Evolutionary conservation across 2,797 vertebrate genomes (phyloP), one percentile per base, ranked within the genome.

Genomic region (Cryptoblepharus egeriae): DNA sequence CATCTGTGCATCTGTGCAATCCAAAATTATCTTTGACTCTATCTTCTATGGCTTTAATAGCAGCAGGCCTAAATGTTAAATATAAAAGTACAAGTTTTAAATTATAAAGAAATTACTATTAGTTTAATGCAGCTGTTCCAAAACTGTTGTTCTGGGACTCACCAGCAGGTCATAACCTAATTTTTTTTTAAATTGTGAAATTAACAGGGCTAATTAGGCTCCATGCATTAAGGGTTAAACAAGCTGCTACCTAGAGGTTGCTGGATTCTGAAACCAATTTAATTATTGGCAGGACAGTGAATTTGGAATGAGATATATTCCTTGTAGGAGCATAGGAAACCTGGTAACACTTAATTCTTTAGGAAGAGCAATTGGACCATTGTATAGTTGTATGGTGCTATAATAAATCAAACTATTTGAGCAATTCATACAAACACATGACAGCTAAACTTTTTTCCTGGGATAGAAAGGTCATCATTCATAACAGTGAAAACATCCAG

Each of bases 401-500:
- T n/a, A 90, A 92, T 90, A 90, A 93, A 93, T 90, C 86, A 92
- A 94, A 91, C 85, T 86, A 71, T 42, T 68, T 69, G 55, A 69
- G 77, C 77, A 91, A 86, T 88, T 55, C 78, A 83, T 90, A 89
- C 88, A 90, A 93, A 92, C 75, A 73, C 76, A 73, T 28, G 77
- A 85, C 86, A 90, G 86, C 86, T 92, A 90, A 76, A 69, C 10
- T 91, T 92, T 93, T 85, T 70, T 81, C 68, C 85, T 78, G 70
- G 84, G 64, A 86, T 74, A 83, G 82, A 10, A 4, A 92, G 91
- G 84, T 90, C 84, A 91, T 92, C 90, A 93, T 90, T 93, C 90
- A 93, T 89, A 92, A 91, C 76, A 88, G 76, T 83, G 85, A 89
- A 94, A 95, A 91, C 76, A 90, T 72, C 87, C n/a, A 76, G 75